Percentiles rank a stretch among this genome's conserved stretches.
Conservation (phyloP, 1,140 invertebrate species). For the Drosophila murphyi region DNA sequence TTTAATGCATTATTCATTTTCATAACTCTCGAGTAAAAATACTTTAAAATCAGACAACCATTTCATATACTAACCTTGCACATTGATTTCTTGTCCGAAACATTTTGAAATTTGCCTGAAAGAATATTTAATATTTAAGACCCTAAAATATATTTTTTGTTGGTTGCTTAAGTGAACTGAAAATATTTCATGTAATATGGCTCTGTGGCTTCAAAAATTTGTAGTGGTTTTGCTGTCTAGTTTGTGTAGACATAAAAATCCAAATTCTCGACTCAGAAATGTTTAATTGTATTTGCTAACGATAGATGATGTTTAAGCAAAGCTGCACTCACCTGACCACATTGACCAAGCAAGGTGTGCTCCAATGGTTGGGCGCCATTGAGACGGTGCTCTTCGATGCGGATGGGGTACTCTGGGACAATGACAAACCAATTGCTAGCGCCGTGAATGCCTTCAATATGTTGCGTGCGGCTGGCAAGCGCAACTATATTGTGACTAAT, state of each 20-base stretch:
- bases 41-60: too few relatives aligned
- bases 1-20: too few relatives aligned
- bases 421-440: conserved; percentile 26
- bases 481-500: conserved; percentile 45
- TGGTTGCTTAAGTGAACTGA: background rate
- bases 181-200: background rate
- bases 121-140: too few relatives aligned
- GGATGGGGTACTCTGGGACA: conserved; percentile 64
- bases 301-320: conserved; percentile 48
- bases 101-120: too few relatives aligned
- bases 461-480: conserved; percentile 17
- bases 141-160: too few relatives aligned
- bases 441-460: conserved; percentile 51
- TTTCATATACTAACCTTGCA: too few relatives aligned
- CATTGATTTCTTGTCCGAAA: too few relatives aligned
- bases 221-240: background rate
- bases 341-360: conserved; percentile 51
- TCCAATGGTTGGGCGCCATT: conserved; percentile 47
- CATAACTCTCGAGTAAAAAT: too few relatives aligned
- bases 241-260: background rate
- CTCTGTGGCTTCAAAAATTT: background rate
- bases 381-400: conserved; percentile 62
- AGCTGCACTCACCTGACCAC: conserved; percentile 51
- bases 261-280: background rate
- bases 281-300: background rate